Base-by-base conservation (phyloP, 2,113 vertebrate genomes). In the Periophthalmus modestus region DNA sequence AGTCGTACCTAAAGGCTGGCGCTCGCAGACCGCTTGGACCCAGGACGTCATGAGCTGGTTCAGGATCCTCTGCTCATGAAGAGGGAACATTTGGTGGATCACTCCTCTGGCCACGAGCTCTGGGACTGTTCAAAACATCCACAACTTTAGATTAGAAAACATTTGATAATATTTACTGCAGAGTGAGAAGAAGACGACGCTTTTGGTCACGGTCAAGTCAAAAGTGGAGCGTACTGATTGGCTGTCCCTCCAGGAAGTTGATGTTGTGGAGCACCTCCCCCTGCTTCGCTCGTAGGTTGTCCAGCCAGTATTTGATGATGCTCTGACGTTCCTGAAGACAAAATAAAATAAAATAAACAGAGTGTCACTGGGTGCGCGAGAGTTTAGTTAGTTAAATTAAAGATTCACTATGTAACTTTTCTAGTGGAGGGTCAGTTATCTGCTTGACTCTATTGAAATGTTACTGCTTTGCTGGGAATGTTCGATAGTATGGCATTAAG, bases 221-320 rank as follows among this genome's bases (percentile, higher is more conserved):
- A 11, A 7, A 65, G 9, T 39, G 0, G 0, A 70, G 90, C 96
- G 86, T 92, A 99, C 97, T 96, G 94, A 98, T 97, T 89, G 97
- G 96, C 90, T 98, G 96, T 19, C 97, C 97, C 84, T 99, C 97
- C 69, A 98, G 92, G 89, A 99, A 99, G 92, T 96, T 94, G 81
- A 99, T 95, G 81, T 98, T 98, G 90, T 98, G 97, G 85, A 99
- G 93, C 12, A 93, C 89, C 87, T 98, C 97, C 9, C 97, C 97
- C 23, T 96, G 95, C 88, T 97, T 97, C 84, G 97, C 96, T 0
- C 97, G 88, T 80, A 98, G 94, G 87, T 98, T 99, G 90, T 97
- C 95, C 85, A 99, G 93, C 97, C 97, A 99, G 81, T 96, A 96
- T 76, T 95, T 93, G 83, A 99, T 98, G 90, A 99, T 96, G 89